These are phyloP conservation scores for Tupiocoris notatus DNA, from an alignment of 2,888 invertebrate species.

Conservation along the genomic window DNA sequence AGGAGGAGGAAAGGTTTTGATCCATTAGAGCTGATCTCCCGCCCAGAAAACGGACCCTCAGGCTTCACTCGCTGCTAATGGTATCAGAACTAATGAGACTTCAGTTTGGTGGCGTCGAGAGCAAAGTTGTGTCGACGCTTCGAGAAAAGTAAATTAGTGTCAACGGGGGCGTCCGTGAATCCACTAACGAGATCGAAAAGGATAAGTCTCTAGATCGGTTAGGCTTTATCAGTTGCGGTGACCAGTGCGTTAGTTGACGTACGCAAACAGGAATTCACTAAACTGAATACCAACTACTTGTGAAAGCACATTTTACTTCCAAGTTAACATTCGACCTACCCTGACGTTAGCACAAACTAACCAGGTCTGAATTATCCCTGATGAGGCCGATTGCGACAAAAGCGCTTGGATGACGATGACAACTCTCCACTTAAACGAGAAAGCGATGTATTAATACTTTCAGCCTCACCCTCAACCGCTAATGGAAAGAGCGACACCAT, in stretches of 20 bases:
- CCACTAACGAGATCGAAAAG: neutral
- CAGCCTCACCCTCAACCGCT: too few relatives aligned
- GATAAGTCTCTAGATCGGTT: neutral
- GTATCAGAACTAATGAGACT: slow-evolving; percentile 29
- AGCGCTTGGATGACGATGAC: too few relatives aligned
- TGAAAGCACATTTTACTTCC: too few relatives aligned
- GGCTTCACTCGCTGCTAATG: slow-evolving; percentile 4
- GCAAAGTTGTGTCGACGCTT: slow-evolving; percentile 31
- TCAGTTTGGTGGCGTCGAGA: slow-evolving; percentile 19
- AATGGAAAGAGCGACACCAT: too few relatives aligned
- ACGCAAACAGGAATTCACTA: too few relatives aligned
- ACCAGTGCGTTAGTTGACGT: neutral
- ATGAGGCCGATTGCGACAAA: too few relatives aligned
- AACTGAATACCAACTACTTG: too few relatives aligned
- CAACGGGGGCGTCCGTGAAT: neutral
- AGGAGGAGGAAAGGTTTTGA: neutral
- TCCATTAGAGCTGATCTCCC: neutral
- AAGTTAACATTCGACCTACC: too few relatives aligned
- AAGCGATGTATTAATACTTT: too few relatives aligned
- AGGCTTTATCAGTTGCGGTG: neutral
- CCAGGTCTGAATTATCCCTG: too few relatives aligned
- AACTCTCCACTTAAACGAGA: too few relatives aligned
- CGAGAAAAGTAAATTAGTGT: neutral
- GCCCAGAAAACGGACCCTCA: neutral
- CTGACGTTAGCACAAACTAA: too few relatives aligned